Conservation (phyloP, 2,797 vertebrate genomes). For the Myotis planiceps region DNA sequence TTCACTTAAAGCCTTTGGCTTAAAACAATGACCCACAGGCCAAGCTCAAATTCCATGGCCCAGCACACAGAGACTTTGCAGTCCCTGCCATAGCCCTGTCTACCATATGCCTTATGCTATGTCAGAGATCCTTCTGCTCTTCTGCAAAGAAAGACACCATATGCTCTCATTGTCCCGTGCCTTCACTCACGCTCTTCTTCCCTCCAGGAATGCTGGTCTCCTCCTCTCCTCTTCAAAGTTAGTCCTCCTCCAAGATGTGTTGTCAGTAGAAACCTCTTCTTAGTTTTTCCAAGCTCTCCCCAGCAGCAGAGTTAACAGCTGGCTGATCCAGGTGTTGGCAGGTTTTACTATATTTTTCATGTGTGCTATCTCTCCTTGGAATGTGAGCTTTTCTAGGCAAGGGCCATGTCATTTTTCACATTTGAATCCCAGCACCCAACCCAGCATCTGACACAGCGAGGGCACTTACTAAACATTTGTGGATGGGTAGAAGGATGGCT, state of each 20-base stretch:
- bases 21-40: not conserved
- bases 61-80: not conserved
- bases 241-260: not conserved
- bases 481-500: not conserved
- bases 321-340: not conserved
- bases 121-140: not conserved
- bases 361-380: not conserved
- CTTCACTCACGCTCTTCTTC: not conserved
- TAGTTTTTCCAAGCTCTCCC: not conserved
- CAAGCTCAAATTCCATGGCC: not conserved
- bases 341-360: not conserved
- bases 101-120: accelerated
- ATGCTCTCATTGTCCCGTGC: not conserved
- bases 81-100: not conserved
- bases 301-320: not conserved
- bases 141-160: not conserved
- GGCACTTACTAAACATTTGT: not conserved
- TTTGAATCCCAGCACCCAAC: not conserved
- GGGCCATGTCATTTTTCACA: not conserved
- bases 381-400: not conserved
- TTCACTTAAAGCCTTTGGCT: not conserved
- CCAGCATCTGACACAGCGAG: not conserved
- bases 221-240: not conserved
- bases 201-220: not conserved
- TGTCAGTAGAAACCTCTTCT: not conserved